Evolutionary conservation across 2,797 vertebrate species (phyloP).

Genomic region (Carduelis carduelis): DNA sequence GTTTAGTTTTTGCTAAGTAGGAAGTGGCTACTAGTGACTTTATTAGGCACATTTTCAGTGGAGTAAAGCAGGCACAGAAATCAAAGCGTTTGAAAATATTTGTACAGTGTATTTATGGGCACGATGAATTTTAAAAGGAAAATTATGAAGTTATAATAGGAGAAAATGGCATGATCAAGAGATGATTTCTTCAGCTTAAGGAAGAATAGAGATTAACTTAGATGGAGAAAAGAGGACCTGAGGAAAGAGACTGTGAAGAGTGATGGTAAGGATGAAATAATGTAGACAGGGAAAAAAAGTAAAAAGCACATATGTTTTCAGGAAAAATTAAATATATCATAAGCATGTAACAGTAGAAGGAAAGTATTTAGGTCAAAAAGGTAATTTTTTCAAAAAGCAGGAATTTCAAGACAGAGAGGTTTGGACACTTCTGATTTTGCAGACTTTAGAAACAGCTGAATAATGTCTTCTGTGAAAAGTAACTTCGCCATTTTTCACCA

Average conservation of each 20-base stretch:
- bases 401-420: background rate
- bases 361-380: background rate
- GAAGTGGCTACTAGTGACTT: background rate
- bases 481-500: background rate
- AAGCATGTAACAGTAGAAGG: background rate
- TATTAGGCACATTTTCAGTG: background rate
- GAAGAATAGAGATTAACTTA: conserved; percentile 13
- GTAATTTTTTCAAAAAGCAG: background rate
- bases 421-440: background rate
- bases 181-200: background rate
- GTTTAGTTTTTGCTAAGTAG: background rate
- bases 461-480: background rate
- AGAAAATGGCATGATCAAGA: background rate
- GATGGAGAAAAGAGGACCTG: background rate
- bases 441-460: background rate
- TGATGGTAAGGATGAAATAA: background rate
- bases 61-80: background rate
- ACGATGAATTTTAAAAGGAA: background rate
- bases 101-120: background rate
- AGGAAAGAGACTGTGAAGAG: conserved; percentile 1
- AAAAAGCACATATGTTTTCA: background rate
- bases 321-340: background rate
- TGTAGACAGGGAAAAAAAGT: background rate
- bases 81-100: background rate
- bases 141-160: background rate